These are phyloP conservation scores for Acanthoscelides obtectus DNA, from an alignment of 2,888 invertebrate genomes.

Conservation along the genomic window DNA sequence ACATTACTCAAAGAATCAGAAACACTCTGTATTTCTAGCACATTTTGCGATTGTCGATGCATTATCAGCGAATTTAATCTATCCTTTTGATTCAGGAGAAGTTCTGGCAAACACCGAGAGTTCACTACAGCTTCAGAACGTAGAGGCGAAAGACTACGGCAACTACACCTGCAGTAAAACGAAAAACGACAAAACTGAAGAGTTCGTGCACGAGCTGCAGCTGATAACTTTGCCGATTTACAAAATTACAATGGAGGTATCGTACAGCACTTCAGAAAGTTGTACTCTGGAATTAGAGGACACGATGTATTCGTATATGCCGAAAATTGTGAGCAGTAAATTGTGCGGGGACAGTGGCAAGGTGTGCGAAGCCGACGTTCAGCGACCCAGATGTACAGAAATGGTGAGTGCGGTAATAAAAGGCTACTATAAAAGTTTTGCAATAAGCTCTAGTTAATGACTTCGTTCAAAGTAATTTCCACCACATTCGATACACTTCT, in stretches of 20 bases:
- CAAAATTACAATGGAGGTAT: slow-evolving; percentile 34
- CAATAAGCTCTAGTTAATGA: too few relatives aligned
- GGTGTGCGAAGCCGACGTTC: slow-evolving; percentile 38
- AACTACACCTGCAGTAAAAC: slow-evolving; percentile 42
- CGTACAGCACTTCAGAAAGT: slow-evolving; percentile 35
- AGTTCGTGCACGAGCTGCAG: slow-evolving; percentile 37
- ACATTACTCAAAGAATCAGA: too few relatives aligned
- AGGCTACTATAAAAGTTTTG: too few relatives aligned
- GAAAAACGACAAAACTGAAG: slow-evolving; percentile 21
- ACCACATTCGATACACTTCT: too few relatives aligned
- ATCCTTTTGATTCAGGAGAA: slow-evolving; percentile 14
- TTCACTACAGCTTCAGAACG: slow-evolving; percentile 34
- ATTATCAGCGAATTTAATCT: not conserved
- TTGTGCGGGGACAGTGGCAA: slow-evolving; percentile 38
- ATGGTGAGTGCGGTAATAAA: slow-evolving; percentile 24
- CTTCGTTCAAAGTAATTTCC: too few relatives aligned
- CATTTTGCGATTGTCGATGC: too few relatives aligned
- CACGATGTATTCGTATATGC: slow-evolving; percentile 37
- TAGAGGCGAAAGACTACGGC: slow-evolving; percentile 39
- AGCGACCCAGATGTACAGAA: slow-evolving; percentile 36
- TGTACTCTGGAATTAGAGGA: slow-evolving; percentile 39
- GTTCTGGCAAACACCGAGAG: slow-evolving; percentile 28
- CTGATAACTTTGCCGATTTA: slow-evolving; percentile 40
- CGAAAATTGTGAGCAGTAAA: slow-evolving; percentile 35
- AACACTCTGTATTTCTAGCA: too few relatives aligned